Conservation (phyloP, 2,797 vertebrate species). For the Macropus fuliginosus region DNA sequence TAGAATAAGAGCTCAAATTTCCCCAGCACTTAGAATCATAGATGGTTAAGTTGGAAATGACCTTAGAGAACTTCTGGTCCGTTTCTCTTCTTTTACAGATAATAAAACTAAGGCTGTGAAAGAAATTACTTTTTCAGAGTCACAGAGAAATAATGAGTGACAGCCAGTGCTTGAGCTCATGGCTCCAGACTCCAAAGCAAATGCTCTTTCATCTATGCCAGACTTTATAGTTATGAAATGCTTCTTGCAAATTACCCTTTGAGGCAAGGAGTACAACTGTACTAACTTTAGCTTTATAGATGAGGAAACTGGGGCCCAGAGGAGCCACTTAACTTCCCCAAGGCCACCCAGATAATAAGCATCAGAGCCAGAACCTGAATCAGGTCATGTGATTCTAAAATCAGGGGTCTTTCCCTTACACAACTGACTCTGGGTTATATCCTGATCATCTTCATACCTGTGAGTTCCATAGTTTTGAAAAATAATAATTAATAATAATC, state of each 20-base stretch:
- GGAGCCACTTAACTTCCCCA: background rate
- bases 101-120: background rate
- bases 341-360: background rate
- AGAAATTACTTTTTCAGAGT: background rate
- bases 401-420: background rate
- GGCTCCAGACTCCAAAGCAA: background rate
- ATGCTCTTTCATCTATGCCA: background rate
- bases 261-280: background rate
- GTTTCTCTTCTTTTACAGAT: background rate
- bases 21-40: background rate
- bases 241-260: background rate
- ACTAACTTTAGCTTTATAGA: background rate
- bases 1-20: background rate
- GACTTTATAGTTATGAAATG: background rate
- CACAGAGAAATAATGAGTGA: background rate
- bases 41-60: background rate
- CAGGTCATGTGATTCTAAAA: background rate
- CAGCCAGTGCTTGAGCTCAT: background rate
- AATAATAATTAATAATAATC: background rate
- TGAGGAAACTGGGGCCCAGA: background rate
- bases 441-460: background rate
- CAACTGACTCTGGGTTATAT: background rate
- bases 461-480: background rate
- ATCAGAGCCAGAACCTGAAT: background rate
- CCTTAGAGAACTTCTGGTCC: background rate